Evolutionary conservation across 2,888 invertebrate species (phyloP).

Genomic region (Allacma fusca): DNA sequence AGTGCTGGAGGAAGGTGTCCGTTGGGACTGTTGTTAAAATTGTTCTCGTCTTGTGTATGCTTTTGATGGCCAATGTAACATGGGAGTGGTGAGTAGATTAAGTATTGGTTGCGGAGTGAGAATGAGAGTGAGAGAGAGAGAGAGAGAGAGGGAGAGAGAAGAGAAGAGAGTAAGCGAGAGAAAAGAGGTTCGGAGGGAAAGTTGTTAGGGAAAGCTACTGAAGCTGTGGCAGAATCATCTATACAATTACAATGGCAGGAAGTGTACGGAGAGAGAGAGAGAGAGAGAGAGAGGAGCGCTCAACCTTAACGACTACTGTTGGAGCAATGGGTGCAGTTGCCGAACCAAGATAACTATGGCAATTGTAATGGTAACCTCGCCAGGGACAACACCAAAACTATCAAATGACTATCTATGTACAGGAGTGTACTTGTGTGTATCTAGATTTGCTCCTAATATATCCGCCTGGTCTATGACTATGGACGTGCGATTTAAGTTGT

Average conservation of each 20-base stretch:
- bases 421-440: no score
- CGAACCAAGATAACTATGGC: conserved; percentile 28
- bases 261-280: not conserved
- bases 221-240: not conserved
- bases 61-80: not conserved
- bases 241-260: conserved; percentile 12
- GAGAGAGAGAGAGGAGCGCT: not conserved
- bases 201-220: not conserved
- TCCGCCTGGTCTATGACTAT: no score
- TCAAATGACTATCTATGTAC: not conserved
- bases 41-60: no score
- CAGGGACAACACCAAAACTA: conserved; percentile 16
- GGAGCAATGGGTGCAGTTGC: conserved; percentile 36
- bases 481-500: no score
- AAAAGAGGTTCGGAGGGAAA: not conserved
- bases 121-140: not conserved
- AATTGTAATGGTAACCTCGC: conserved; percentile 28
- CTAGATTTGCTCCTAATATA: no score
- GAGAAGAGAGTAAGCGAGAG: not conserved
- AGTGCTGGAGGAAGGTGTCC: not conserved
- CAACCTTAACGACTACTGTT: conserved; percentile 24
- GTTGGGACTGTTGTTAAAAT: no score
- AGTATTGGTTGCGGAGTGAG: not conserved
- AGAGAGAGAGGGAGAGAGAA: not conserved
- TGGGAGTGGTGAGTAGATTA: not conserved